These are phyloP conservation scores for Cosmia pyralina DNA, from an alignment of 2,888 invertebrate genomes.

Conservation along the genomic window DNA sequence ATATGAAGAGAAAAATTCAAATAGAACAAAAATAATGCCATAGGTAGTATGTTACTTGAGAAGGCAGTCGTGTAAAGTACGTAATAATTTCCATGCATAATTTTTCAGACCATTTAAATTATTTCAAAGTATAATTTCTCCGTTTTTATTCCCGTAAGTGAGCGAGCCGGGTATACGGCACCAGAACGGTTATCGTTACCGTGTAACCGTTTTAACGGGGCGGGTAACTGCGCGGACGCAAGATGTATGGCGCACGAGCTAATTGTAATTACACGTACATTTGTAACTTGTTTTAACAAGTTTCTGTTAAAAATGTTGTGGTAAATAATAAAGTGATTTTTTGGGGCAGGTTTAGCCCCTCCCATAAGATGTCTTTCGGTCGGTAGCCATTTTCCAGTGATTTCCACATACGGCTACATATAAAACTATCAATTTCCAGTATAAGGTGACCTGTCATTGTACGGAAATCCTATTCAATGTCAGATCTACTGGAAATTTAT, in stretches of 20 bases:
- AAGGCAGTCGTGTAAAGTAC: neutral
- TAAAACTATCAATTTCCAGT: too few species aligned
- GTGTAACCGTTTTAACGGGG: conserved; percentile 65
- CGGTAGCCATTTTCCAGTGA: neutral
- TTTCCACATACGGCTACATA: neutral
- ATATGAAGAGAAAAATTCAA: neutral
- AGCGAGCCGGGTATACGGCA: conserved; percentile 46
- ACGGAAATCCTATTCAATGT: too few species aligned
- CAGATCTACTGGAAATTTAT: too few species aligned
- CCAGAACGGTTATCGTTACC: conserved; percentile 56
- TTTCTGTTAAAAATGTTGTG: conserved; percentile 45
- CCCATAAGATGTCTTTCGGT: neutral
- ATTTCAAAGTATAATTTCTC: conserved; percentile 32
- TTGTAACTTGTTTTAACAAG: conserved; percentile 52
- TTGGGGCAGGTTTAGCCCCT: neutral
- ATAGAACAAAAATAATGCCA: too few species aligned
- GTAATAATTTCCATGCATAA: neutral
- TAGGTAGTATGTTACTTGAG: neutral
- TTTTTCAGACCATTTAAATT: conserved; percentile 29
- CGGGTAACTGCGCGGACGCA: conserved; percentile 58
- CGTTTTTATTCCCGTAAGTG: conserved; percentile 54
- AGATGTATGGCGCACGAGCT: conserved; percentile 47
- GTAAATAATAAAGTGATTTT: conserved; percentile 29
- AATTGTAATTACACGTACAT: conserved; percentile 61
- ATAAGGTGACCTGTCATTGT: too few species aligned